Evolutionary conservation across 1,140 invertebrate species (phyloP).

Genomic region (Drosophila virilis): DNA sequence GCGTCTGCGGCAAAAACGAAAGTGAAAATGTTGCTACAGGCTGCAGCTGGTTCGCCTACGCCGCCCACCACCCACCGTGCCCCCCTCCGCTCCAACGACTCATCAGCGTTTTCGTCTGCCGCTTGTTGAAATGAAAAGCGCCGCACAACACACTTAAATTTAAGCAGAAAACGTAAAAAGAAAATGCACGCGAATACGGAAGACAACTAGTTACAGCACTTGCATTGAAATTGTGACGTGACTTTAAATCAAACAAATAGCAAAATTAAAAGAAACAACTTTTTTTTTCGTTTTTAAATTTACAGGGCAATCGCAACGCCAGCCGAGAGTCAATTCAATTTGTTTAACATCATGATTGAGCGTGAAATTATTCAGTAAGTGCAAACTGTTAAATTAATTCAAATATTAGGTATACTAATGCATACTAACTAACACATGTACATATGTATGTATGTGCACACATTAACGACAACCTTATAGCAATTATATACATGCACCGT

Average conservation of each 20-base stretch:
- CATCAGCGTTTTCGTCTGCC: conserved; percentile 43
- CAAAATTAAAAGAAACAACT: conserved; percentile 4
- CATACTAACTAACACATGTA: too few species aligned
- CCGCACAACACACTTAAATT: conserved; percentile 41
- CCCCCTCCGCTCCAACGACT: conserved; percentile 31
- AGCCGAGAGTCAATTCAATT: background rate
- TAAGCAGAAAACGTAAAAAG: conserved; percentile 21
- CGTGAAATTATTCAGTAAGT: conserved; percentile 78
- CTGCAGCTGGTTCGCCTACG: conserved; percentile 15
- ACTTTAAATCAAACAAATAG: background rate
- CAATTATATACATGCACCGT: background rate
- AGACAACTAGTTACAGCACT: conserved; percentile 25
- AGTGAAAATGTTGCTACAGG: conserved; percentile 70
- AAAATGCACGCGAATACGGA: conserved; percentile 33
- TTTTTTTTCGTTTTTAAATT: conserved; percentile 25
- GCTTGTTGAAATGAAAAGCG: conserved; percentile 30
- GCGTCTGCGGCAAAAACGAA: conserved; percentile 64
- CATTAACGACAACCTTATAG: conserved; percentile 1
- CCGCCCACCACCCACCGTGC: background rate
- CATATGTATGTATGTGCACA: too few species aligned
- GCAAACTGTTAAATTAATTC: background rate
- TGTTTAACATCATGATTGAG: conserved; percentile 59
- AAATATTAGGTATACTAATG: background rate
- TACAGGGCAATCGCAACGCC: background rate
- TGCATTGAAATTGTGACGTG: conserved; percentile 10